Evolutionary conservation across 2,888 invertebrate genomes (phyloP).

Genomic region (Scaptomyza parva): DNA sequence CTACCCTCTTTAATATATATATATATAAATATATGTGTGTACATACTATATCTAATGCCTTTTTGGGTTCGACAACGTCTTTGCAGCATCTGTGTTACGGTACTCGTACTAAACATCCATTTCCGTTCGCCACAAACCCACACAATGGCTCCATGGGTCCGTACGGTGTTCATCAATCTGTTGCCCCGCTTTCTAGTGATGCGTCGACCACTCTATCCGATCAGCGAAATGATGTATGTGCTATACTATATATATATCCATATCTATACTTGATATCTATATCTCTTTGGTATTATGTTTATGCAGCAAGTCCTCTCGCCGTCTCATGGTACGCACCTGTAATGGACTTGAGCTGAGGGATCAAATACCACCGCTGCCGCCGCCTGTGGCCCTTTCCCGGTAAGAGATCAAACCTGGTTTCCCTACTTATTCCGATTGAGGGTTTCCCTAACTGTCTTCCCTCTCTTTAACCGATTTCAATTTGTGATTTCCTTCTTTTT

Average conservation of each 20-base stretch:
- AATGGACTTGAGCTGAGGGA: constrained; percentile 91
- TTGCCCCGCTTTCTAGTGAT: constrained; percentile 96
- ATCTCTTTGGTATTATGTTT: background rate
- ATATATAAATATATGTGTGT: too few species aligned
- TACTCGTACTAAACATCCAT: constrained; percentile 98
- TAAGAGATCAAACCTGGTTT: constrained; percentile 72
- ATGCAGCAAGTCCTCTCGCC: constrained; percentile 85
- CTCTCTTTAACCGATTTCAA: too few species aligned
- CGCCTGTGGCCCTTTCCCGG: constrained; percentile 86
- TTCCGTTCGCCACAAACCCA: constrained; percentile 99
- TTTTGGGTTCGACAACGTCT: constrained; percentile 16
- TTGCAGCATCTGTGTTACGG: constrained; percentile 95
- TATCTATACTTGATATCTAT: background rate
- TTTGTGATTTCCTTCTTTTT: too few species aligned
- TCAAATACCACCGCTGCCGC: constrained; percentile 86
- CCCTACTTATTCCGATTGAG: too few species aligned
- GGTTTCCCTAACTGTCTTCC: too few species aligned
- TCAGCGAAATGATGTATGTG: constrained; percentile 85
- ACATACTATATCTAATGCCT: background rate
- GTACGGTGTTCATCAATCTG: constrained; percentile 97
- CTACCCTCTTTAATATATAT: too few species aligned
- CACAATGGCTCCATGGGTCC: constrained; percentile 99
- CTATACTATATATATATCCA: background rate
- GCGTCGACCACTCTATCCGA: constrained; percentile 90
- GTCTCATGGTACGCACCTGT: constrained; percentile 91